phyloP scores from a whole-genome alignment of 2,113 vertebrate species.

The Ctenodactylus gundi region DNA sequence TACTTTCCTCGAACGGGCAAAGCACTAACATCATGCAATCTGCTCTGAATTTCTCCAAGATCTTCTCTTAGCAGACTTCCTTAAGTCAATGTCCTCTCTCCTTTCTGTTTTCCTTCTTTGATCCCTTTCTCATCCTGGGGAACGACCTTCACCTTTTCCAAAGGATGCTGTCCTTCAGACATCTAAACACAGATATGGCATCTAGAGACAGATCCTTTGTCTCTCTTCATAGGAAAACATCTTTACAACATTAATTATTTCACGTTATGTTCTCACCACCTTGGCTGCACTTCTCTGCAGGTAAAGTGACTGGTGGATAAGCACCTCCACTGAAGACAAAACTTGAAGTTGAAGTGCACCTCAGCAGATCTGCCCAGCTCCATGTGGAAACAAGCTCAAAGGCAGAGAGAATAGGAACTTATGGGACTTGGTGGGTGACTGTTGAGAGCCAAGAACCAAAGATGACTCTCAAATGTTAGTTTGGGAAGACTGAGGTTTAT shows the following conservation, averaged over 20 bases:
- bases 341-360: not conserved
- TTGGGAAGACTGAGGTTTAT: not conserved
- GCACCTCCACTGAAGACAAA: not conserved
- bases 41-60: not conserved
- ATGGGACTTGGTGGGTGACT: not conserved
- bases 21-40: not conserved
- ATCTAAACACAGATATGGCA: not conserved
- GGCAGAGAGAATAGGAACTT: not conserved
- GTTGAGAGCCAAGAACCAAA: not conserved
- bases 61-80: not conserved
- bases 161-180: not conserved
- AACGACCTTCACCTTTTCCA: not conserved
- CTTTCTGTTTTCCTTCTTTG: not conserved
- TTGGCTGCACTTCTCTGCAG: not conserved
- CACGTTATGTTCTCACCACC: not conserved
- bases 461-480: not conserved
- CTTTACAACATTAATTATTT: not conserved
- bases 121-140: not conserved
- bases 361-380: not conserved
- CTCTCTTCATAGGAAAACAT: not conserved
- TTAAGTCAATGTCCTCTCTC: not conserved
- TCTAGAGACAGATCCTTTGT: not conserved
- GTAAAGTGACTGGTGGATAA: not conserved
- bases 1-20: not conserved
- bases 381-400: not conserved